Base-by-base conservation (phyloP, 2,113 vertebrate species). In the Phyllostomus hastatus region DNA sequence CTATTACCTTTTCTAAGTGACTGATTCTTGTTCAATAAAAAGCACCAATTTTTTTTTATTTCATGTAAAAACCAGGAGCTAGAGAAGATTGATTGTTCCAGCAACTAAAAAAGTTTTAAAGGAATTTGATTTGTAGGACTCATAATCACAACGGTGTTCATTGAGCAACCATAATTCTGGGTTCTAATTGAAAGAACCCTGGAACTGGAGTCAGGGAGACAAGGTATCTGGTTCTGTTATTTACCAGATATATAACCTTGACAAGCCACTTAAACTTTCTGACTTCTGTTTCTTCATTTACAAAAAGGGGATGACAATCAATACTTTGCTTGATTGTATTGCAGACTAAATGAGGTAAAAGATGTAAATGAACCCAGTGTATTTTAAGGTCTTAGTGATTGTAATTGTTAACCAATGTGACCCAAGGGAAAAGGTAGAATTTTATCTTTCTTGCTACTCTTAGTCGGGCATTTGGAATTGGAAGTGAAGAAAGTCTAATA, bases 11-110 rank as follows among this genome's bases (percentile, higher is more conserved):
- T 69, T 86, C 38, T 90, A 72, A 90, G 54, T 20, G 41, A 79
- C 16, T 61, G 24, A 80, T 48, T 95, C 10, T 93, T 12, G 17
- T 88, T 87, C 46, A 70, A 87, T 83, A 80, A 92, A 59, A 86
- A 92, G 46, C 48, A 91, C 88, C 26, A 85, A 16, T 54, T 88
- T 93, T 79, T 79, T 73, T 87, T 90, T 75, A 86, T 83, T 86
- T 87, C 35, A 38, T 69, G 11, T 50, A 87, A 94, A 94, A 79
- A 80, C 10, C 76, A 61, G 75, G 72, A 67, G 46, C 48, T 80
- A 26, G 10, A 82, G 35, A 81, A 93, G 59, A 14, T 22, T 76
- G 57, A 87, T 84, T 95, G 64, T 31, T 78, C 46, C 52, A 59
- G 28, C 28, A 52, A 89, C 48, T 91, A 85, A 69, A 66, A 87